Evolutionary conservation across 2,797 vertebrate genomes (phyloP), one percentile per base, ranked within the genome.

Genomic region (Ctenochaetus hawaiiensis): DNA sequence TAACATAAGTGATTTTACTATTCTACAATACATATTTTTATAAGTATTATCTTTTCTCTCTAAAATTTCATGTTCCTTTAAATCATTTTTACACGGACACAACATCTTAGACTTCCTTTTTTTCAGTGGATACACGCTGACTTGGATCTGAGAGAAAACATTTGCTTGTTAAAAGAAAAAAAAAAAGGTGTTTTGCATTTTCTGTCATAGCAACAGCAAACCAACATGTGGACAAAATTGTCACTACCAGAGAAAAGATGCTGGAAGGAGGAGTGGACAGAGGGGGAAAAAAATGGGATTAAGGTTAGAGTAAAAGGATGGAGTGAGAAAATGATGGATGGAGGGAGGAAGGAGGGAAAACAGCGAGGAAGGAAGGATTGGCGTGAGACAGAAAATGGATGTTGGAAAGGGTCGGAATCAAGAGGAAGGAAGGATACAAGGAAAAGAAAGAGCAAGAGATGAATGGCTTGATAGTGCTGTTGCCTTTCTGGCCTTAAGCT

Each of bases 371-470:
- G 61, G 56, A 66, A 39, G 56, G 34, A 66, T 34, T 0, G 17
- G 41, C 58, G 60, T 30, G 52, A 74, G 41, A 58, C 56, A 53
- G 14, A 34, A 41, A 71, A 67, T 17, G 44, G 47, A 60, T 47
- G 51, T 26, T 49, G 47, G 44, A 16, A 26, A 80, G 67, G 66
- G 64, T 18, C 13, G 65, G 66, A 57, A 72, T 59, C 60, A 48
- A 68, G 26, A 70, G 34, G 53, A 18, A 65, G 48, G 41, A 58
- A 71, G 56, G 63, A 66, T 49, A 48, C 66, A 66, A 22, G 41
- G 52, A 34, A 85, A 73, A 66, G 60, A 82, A 83, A 81, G 75
- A 76, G 77, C 43, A 59, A 74, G 57, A 87, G 83, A 91, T 79
- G 67, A 86, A 85, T 80, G 66, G 63, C 9, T 51, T 49, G 75